Evolutionary conservation across 2,797 vertebrate genomes (phyloP), one percentile per base, ranked within the genome.

Genomic region (Sylvia borin): DNA sequence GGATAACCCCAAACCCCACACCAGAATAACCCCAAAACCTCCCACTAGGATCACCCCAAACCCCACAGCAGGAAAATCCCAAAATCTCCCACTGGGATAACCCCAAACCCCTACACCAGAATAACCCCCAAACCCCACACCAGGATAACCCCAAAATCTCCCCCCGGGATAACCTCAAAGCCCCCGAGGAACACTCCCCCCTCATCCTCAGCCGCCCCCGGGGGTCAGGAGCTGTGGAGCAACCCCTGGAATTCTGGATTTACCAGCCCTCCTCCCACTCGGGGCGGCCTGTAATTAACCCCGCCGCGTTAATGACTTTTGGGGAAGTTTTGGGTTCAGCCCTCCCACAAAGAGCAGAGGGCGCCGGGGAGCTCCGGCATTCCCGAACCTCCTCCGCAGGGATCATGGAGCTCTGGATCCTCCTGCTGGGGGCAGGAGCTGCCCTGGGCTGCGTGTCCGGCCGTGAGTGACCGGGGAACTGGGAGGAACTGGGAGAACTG

Each of bases 201-300:
- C 0, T 1, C 10, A 22, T 20, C 71, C 70, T 10, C 14, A 5
- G 1, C 17, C 54, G 0, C n/a, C 6, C 18, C 17, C 2, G 1
- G 47, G 55, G n/a, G 13, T n/a, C 62, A 45, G 5, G 3, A 29
- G 38, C 34, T 43, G 53, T 27, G 81, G 60, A 88, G 84, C 91
- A 50, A 85, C 1, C 12, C 9, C 77, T 3, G 38, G 77, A 32
- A 86, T 74, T 85, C 95, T 34, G 87, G 95, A 93, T 87, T 89
- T 94, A 79, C 96, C 92, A 76, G 95, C 80, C 87, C 85, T 78
- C 71, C 84, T 81, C 89, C 58, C 89, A 42, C 20, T 4, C 31
- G 4, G 5, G 64, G 43, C 60, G 93, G n/a, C 67, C 92, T 95
- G 5, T 93, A 94, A 96, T 96, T 95, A 96, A 25, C 36, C 57